Base-by-base conservation (phyloP, 2,113 vertebrate species). In the Phylloscopus trochiloides region DNA sequence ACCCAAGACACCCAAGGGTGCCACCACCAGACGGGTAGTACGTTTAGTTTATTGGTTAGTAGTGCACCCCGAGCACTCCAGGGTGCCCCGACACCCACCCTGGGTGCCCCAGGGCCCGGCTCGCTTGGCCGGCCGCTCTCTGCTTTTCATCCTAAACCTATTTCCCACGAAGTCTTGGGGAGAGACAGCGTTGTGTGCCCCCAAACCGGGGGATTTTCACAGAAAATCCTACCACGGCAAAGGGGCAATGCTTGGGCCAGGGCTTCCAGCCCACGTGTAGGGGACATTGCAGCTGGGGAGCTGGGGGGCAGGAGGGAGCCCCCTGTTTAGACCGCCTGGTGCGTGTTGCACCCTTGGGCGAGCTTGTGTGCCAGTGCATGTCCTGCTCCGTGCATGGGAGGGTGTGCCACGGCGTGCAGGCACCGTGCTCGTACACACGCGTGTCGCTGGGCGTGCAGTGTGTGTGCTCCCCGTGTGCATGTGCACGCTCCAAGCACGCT, bases 21-120 rank as follows among this genome's bases (percentile, higher is more conserved):
- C 84, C 14, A 6, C 73, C 13, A 8, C 31, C 16, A 21, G 51
- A 38, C 1, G 10, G 78, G 73, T 43, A 94, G 88, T 71, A 73
- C 0, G 7, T 93, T 94, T 91, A 96, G 94, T 95, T 96, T 96
- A 96, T 96, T 95, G 68, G 96, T 96, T 96, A 96, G 96, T 93
- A 96, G 82, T 2, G 17, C 74, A 67, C 70, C 71, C 34, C 0
- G 3, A 92, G 78, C 82, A 34, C 59, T 26, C 68, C 1, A 5
- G 85, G 90, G 84, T 68, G 80, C 76, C 67, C 80, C 2, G 5
- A 75, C 79, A 83, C 71, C 83, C 73, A 58, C 93, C 62, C 68
- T 0, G 4, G 58, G 68, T 20, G 57, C 57, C 66, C 62, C 6
- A 5, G 71, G 51, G 75, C 65, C 72, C 2, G 8, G 61, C 75